Evolutionary conservation across 2,888 invertebrate genomes (phyloP).

Genomic region (Drosophila neutralis): DNA sequence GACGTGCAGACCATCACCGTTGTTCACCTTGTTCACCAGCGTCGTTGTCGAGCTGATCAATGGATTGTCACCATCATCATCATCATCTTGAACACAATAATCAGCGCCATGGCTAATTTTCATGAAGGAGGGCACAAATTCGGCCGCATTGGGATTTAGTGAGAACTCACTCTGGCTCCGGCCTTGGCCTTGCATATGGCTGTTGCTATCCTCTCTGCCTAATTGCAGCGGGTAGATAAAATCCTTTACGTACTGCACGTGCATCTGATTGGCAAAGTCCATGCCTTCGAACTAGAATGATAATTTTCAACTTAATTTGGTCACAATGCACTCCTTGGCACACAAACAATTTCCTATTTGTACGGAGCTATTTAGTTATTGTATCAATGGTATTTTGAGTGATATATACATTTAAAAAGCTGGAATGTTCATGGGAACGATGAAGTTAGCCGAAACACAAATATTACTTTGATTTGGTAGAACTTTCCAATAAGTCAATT

Average conservation of each 20-base stretch:
- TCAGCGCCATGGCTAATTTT: slow-evolving; percentile 10
- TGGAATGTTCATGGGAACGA: slow-evolving; percentile 13
- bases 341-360: slow-evolving; percentile 45
- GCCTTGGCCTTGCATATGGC: slow-evolving; percentile 3
- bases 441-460: slow-evolving; percentile 44
- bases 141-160: slow-evolving; percentile 62
- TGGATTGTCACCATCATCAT: background rate
- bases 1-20: slow-evolving; percentile 22
- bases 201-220: slow-evolving; percentile 21
- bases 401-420: slow-evolving; percentile 26
- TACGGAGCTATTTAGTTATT: slow-evolving; percentile 36
- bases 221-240: slow-evolving; percentile 30
- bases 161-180: slow-evolving; percentile 32
- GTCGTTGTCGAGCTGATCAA: slow-evolving; percentile 52
- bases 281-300: slow-evolving; percentile 16
- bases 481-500: background rate
- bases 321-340: slow-evolving; percentile 14
- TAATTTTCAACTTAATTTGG: slow-evolving; percentile 44
- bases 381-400: slow-evolving; percentile 39
- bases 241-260: slow-evolving; percentile 25
- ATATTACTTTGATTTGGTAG: slow-evolving; percentile 30
- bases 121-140: slow-evolving; percentile 59
- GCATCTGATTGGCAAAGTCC: slow-evolving; percentile 24
- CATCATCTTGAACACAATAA: background rate
- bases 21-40: slow-evolving; percentile 10